Conservation (phyloP, 2,888 invertebrate species). For the Physocephala rufipes region DNA sequence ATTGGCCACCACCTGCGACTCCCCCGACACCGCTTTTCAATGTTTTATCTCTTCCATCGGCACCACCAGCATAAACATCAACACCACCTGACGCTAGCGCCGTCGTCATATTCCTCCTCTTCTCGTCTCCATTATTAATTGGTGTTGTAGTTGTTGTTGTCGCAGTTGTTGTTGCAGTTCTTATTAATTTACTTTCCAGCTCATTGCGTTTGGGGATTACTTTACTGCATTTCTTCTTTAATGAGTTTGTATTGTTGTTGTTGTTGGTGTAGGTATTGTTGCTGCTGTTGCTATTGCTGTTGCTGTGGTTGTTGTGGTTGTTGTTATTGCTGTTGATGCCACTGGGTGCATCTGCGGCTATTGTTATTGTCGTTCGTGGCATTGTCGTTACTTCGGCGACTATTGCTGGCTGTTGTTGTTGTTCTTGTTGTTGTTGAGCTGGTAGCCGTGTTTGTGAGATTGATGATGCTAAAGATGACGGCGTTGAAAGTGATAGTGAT, state of each 20-base stretch:
- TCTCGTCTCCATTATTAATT: conserved; percentile 10
- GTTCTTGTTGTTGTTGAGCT: conserved; percentile 30
- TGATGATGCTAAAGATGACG: conserved; percentile 23
- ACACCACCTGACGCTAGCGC: conserved; percentile 24
- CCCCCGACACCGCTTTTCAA: no score
- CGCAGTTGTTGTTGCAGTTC: no score
- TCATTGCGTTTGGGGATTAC: conserved; percentile 36
- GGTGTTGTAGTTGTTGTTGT: no score
- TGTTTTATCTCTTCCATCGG: no score
- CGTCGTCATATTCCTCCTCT: no score
- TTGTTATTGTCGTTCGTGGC: conserved; percentile 32
- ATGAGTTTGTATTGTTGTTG: conserved; percentile 41
- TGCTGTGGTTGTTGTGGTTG: not conserved
- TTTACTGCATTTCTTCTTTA: conserved; percentile 53
- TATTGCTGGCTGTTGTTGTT: conserved; percentile 30
- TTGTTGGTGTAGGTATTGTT: not conserved
- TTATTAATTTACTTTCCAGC: conserved; percentile 16
- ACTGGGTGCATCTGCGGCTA: conserved; percentile 37
- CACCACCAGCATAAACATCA: no score
- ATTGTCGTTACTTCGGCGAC: not conserved
- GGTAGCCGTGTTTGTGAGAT: not conserved
- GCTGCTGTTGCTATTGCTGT: conserved; percentile 29
- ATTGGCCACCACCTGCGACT: conserved; percentile 6
- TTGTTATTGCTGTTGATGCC: conserved; percentile 32
- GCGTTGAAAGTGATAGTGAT: conserved; percentile 11